A percentile compares a stretch with the other conserved stretches of the same genome.
Evolutionary conservation across 2,113 vertebrate species (phyloP).

Genomic region (Suricata suricatta): DNA sequence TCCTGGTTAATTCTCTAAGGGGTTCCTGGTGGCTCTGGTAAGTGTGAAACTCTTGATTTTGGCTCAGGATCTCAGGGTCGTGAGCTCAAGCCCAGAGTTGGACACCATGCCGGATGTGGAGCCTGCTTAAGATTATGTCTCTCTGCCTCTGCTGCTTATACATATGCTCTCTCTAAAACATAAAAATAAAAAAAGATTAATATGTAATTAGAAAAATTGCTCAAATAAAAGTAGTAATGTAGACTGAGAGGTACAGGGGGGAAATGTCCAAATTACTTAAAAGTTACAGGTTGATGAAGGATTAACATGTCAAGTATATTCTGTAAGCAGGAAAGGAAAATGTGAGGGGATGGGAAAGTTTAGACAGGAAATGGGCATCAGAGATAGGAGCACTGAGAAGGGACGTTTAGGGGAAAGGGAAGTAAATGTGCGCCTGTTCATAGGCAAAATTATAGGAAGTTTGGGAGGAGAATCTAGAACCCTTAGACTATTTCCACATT

Average conservation of each 20-base stretch:
- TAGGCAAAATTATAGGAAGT: background rate
- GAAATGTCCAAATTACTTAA: background rate
- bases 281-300: background rate
- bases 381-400: background rate
- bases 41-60: too few relatives aligned
- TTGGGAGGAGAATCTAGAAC: background rate
- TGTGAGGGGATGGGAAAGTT: background rate
- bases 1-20: background rate
- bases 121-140: too few relatives aligned
- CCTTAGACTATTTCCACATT: background rate
- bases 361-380: background rate
- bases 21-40: too few relatives aligned
- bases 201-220: background rate
- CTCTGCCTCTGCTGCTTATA: too few relatives aligned
- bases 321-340: slow-evolving; percentile 2
- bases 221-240: slow-evolving; percentile 29
- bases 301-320: background rate
- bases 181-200: too few relatives aligned
- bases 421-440: background rate
- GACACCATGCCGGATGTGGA: too few relatives aligned
- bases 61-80: too few relatives aligned
- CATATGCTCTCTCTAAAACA: too few relatives aligned
- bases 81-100: too few relatives aligned
- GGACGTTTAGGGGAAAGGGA: background rate
- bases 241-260: background rate